Base-by-base conservation (phyloP, 2,888 invertebrate genomes). In the Tolmerus cingulatus region DNA sequence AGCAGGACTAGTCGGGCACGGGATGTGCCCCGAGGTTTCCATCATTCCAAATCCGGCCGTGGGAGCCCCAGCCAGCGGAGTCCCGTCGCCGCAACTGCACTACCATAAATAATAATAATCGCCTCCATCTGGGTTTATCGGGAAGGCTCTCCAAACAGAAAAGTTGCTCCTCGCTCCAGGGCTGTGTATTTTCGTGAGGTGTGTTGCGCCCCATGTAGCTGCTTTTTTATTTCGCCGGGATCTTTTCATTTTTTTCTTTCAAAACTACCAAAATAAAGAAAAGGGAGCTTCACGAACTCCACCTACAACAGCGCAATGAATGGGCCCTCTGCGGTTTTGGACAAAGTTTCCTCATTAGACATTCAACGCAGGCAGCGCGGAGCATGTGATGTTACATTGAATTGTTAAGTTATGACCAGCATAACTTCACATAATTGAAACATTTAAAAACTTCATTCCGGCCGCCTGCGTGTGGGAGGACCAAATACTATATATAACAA, bases 381-480 rank as follows among this genome's bases (percentile, higher is more conserved):
- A 27, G 85, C 74, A 74, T 85, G 85, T 74, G 30, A 85, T 74
- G 85, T 85, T 85, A 30, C 85, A 85, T 85, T 85, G 85, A 85
- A 85, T 85, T 46, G 85, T 74, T 85, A 74, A 85, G 30, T 85
- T 85, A 85, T 85, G 85, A 9, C 51, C 34, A 12, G 30, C 74
- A 85, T 85, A 85, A 85, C 85, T 85, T 85, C 74, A 85, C 85
- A 74, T 85, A 85, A 85, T 85, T 85, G 85, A 85, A 85, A 85
- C 85, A 85, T 85, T 85, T 85, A 74, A 85, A 85, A 46, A 46
- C 85, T 74, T 74, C 19, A 74, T 85, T 74, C 43, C 46, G 23
- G 2, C 23, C 1, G 66, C 1, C 51, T n/a, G 66, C 23, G 66
- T 23, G 66, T 66, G 66, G 66, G 66, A 66, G 66, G 12, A 4